Conservation (phyloP, 1,140 invertebrate genomes). For the Lethrus apterus region DNA sequence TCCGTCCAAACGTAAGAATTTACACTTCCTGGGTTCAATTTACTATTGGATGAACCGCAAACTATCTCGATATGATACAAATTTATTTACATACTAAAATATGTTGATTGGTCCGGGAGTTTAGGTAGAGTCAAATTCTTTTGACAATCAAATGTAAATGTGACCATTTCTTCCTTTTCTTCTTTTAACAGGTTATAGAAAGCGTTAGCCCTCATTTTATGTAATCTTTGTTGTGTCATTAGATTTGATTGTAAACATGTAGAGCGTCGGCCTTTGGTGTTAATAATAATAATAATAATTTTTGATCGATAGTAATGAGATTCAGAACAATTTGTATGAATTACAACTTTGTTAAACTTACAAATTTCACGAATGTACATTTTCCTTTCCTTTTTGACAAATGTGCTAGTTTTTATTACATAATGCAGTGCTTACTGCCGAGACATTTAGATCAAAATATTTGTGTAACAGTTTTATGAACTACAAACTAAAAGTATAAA, state of each 20-base stretch:
- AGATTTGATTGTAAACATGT: slow-evolving; percentile 21
- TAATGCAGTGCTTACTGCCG: too few relatives aligned
- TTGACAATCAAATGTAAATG: slow-evolving; percentile 38
- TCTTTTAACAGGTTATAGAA: slow-evolving; percentile 34
- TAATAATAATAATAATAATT: too few relatives aligned
- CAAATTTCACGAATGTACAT: too few relatives aligned
- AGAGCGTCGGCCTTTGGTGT: slow-evolving; percentile 23
- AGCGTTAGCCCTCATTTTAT: slow-evolving; percentile 30
- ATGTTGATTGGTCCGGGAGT: slow-evolving; percentile 32
- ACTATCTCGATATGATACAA: slow-evolving; percentile 38
- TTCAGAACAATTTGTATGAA: too few relatives aligned
- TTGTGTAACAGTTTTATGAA: too few relatives aligned
- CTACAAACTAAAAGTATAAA: too few relatives aligned
- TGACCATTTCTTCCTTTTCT: slow-evolving; percentile 19
- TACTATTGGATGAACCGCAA: slow-evolving; percentile 7
- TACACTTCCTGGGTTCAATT: slow-evolving; percentile 9
- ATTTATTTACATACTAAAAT: slow-evolving; percentile 37
- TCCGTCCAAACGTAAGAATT: slow-evolving; percentile 33
- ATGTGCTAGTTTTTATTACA: too few relatives aligned
- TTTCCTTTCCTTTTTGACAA: too few relatives aligned
- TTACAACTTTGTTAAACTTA: too few relatives aligned
- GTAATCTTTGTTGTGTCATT: slow-evolving; percentile 21
- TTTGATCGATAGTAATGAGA: too few relatives aligned
- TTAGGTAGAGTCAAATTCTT: slow-evolving; percentile 36
- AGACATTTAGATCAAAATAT: too few relatives aligned